Conservation (phyloP, 2,797 vertebrate species). For the Macropus fuliginosus region DNA sequence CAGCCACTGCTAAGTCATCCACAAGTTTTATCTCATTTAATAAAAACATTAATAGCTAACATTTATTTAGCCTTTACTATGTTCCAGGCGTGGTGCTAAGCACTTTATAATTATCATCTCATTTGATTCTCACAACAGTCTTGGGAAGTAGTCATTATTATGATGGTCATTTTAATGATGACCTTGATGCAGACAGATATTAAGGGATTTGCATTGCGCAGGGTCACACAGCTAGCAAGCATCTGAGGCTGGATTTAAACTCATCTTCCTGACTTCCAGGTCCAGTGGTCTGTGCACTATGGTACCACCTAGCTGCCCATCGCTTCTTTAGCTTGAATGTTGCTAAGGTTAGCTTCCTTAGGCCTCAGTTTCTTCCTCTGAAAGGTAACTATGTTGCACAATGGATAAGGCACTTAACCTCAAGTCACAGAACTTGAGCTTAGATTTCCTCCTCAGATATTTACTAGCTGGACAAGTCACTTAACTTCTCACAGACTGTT, state of each 20-base stretch:
- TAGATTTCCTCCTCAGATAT: neutral
- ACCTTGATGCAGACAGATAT: neutral
- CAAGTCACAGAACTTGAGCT: neutral
- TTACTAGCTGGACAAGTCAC: neutral
- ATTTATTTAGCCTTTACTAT: neutral
- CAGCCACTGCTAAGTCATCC: neutral
- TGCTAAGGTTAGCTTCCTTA: neutral
- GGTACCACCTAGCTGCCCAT: neutral
- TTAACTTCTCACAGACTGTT: neutral
- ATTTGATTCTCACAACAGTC: no score
- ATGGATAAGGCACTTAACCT: neutral
- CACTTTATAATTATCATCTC: neutral
- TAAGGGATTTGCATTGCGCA: neutral
- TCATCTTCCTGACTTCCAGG: neutral
- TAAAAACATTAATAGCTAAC: no score
- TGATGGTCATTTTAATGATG: neutral
- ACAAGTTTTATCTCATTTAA: neutral
- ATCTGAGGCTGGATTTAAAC: neutral
- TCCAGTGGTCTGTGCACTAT: neutral
- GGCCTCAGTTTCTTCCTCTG: no score
- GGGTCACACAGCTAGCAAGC: neutral
- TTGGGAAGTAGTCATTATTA: neutral
- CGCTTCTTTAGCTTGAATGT: neutral
- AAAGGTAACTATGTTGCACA: neutral
- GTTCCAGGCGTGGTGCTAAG: neutral